phyloP scores from a whole-genome alignment of 2,113 vertebrate species.

The Aptenodytes forsteri region DNA sequence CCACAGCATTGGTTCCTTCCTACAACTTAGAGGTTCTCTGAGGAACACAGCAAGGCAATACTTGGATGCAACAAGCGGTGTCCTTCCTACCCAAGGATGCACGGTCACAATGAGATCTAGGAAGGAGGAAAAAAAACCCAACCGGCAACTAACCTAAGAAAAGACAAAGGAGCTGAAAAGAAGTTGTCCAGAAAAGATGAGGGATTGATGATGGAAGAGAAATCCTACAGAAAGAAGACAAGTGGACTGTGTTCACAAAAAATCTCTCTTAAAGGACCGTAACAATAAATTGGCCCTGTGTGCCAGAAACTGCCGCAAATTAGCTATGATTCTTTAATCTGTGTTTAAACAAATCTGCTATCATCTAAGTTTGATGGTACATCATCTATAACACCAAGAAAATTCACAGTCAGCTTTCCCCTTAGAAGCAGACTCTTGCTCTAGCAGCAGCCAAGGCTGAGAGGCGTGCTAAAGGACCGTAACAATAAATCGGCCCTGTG shows the following conservation, averaged over 20 bases:
- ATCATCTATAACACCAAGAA: background rate
- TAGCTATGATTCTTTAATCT: background rate
- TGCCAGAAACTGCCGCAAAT: background rate
- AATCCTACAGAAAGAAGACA: background rate
- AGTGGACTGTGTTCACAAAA: background rate
- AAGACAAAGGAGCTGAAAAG: background rate
- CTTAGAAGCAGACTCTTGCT: background rate
- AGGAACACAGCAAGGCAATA: background rate
- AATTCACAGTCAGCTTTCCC: background rate
- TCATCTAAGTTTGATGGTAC: background rate
- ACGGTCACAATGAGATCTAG: background rate
- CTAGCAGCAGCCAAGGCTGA: background rate
- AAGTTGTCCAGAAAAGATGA: background rate
- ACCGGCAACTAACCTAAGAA: background rate
- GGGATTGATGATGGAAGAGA: background rate
- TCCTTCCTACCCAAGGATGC: background rate
- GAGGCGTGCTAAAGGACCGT: background rate
- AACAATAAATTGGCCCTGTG: background rate
- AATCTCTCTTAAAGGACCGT: background rate
- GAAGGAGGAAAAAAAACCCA: background rate
- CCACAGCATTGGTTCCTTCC: background rate
- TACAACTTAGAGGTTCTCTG: background rate
- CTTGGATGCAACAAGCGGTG: background rate
- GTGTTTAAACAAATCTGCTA: background rate
- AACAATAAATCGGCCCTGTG: background rate